Percentiles rank a stretch among this genome's conserved stretches.
Conservation (phyloP, 2,113 vertebrate species). For the Thunnus thynnus region DNA sequence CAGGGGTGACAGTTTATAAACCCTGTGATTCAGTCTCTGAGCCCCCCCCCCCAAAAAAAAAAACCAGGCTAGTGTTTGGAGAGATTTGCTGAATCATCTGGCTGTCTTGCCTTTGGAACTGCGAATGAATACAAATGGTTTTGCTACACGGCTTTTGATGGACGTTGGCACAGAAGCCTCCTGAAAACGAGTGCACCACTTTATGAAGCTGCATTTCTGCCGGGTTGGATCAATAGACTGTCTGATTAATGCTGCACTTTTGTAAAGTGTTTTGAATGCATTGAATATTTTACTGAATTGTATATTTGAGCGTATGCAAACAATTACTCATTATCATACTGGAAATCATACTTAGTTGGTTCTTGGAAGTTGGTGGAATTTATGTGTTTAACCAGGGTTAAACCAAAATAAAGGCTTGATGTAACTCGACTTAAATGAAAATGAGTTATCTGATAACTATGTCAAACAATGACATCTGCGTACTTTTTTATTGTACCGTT, state of each 20-base stretch:
- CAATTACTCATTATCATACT: conserved; percentile 1
- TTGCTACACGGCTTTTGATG: conserved; percentile 50
- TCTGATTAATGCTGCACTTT: conserved; percentile 21
- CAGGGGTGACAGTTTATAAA: conserved; percentile 42
- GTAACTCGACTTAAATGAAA: not conserved
- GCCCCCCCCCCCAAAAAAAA: conserved; percentile 6
- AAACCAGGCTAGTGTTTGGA: conserved; percentile 47
- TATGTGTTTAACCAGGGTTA: not conserved
- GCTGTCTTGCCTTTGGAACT: conserved; percentile 66
- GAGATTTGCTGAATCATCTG: conserved; percentile 79
- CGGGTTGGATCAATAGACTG: conserved; percentile 16
- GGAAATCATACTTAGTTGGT: not conserved
- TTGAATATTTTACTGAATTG: conserved; percentile 13
- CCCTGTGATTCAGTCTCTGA: conserved; percentile 37
- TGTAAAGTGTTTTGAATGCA: not conserved
- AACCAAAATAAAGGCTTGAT: not conserved
- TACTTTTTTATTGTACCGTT: too few species aligned
- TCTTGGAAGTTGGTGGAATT: not conserved
- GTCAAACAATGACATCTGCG: not conserved
- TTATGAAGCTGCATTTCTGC: conserved; percentile 34
- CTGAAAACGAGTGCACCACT: conserved; percentile 30
- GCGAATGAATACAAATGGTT: conserved; percentile 73
- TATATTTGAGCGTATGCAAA: conserved; percentile 21
- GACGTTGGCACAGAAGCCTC: conserved; percentile 43
- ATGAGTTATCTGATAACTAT: not conserved